phyloP scores from a whole-genome alignment of 2,797 vertebrate genomes.

The Muraenolepis orangiensis region DNA sequence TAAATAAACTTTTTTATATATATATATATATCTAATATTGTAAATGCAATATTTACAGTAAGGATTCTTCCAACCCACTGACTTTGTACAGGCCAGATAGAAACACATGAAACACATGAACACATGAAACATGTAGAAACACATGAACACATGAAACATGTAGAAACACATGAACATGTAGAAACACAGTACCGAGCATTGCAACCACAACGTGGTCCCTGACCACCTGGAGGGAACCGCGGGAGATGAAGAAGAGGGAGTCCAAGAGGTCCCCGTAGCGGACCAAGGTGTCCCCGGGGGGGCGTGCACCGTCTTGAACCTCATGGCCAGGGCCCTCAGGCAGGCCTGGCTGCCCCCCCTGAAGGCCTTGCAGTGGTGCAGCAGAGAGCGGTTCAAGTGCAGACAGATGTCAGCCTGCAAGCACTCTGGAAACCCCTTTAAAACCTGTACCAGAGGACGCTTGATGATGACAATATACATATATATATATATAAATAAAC shows the following conservation, averaged over 20 bases:
- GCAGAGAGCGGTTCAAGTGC: constrained; percentile 89
- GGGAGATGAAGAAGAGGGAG: constrained; percentile 92
- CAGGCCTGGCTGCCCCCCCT: constrained; percentile 88
- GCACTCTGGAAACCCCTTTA: constrained; percentile 95
- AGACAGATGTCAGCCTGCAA: constrained; percentile 95
- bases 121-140: too few relatives aligned
- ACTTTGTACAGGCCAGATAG: too few relatives aligned
- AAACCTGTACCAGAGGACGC: constrained; percentile 72
- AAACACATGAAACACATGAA: too few relatives aligned
- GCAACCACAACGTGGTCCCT: constrained; percentile 87
- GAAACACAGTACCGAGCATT: constrained; percentile 85
- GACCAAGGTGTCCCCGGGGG: constrained; percentile 89
- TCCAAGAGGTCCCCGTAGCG: constrained; percentile 89
- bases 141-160: neutral
- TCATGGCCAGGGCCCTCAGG: constrained; percentile 84
- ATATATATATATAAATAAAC: too few relatives aligned
- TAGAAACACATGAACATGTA: too few relatives aligned
- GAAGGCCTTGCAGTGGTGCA: constrained; percentile 93
- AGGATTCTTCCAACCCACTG: too few relatives aligned
- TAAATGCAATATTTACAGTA: too few relatives aligned
- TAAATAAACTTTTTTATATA: too few relatives aligned
- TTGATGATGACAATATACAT: neutral
- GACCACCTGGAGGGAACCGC: constrained; percentile 91
- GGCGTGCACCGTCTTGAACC: constrained; percentile 92
- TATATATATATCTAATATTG: too few relatives aligned